phyloP scores from a whole-genome alignment of 2,797 vertebrate species.

The Falco biarmicus region DNA sequence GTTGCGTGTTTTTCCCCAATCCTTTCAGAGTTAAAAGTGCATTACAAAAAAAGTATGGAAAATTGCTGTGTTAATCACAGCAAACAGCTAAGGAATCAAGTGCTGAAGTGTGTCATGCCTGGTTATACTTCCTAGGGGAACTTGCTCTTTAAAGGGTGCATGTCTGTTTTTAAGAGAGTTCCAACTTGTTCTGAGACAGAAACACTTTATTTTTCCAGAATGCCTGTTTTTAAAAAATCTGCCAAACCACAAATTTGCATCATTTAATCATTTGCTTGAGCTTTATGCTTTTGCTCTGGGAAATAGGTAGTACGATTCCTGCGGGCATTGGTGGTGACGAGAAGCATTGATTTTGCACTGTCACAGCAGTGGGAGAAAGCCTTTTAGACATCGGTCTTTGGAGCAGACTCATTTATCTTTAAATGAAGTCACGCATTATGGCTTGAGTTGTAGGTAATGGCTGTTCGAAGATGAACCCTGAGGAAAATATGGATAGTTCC shows the following conservation, averaged over 20 bases:
- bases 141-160: background rate
- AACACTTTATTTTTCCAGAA: conserved; percentile 5
- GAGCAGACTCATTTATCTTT: background rate
- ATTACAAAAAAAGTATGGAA: background rate
- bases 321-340: background rate
- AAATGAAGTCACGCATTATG: background rate
- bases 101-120: background rate
- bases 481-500: background rate
- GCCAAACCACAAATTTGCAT: background rate
- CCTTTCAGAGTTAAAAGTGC: background rate
- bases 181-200: background rate
- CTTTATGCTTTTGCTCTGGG: background rate
- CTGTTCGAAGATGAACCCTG: background rate
- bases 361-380: background rate
- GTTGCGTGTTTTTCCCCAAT: background rate
- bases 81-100: background rate
- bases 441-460: background rate
- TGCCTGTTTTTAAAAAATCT: background rate
- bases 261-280: background rate
- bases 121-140: background rate
- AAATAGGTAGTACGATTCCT: background rate
- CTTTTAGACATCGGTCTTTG: background rate
- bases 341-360: background rate
- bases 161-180: background rate
- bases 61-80: background rate